Evolutionary conservation across 1,140 invertebrate species (phyloP), one percentile per base, ranked within the genome.

Genomic region (Eueides isabella): DNA sequence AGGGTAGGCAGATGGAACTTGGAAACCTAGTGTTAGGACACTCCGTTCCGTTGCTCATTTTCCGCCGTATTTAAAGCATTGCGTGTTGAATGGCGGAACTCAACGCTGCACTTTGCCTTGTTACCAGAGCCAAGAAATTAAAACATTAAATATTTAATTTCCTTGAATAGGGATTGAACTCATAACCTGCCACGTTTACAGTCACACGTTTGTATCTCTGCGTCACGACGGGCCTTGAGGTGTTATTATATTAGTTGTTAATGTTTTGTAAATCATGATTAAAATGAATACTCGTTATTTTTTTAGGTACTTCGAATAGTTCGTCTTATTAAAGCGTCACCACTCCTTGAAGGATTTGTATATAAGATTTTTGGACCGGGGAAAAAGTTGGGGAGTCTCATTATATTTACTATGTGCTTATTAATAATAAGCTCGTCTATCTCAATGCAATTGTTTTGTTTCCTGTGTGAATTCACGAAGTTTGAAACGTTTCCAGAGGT

Each of bases 311-410:
- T 99, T 33, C 94, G 99, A 61, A 96, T 99, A 61, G 98, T 99
- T 6, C 94, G 99, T 65, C 94, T 99, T 0, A 99, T 99, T 26
- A 99, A 99, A 94, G 99, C 99, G 0, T 99, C 98, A 0, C 99
- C 99, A 16, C 97, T 99, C 95, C 93, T 99, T 62, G 99, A 99
- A 94, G 99, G 99, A 79, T 99, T 99, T 93, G 99, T 99, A 5
- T 99, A 99, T 89, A 99, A 99, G 94, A 99, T 99, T 80, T 99
- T 99, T 93, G 99, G 99, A 2, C 99, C 99, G 0, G 99, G 99
- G 30, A 99, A 99, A 92, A 99, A 99, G 93, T 93, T 99, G 6
- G 99, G 99, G 4, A 99, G 98, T 83, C 94, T 99, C 1, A 99
- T 99, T 61, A 98, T 99, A 81, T 99, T 99, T 89, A 99, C 99